Base-by-base conservation (phyloP, 2,888 invertebrate species). In the Carcina quercana region DNA sequence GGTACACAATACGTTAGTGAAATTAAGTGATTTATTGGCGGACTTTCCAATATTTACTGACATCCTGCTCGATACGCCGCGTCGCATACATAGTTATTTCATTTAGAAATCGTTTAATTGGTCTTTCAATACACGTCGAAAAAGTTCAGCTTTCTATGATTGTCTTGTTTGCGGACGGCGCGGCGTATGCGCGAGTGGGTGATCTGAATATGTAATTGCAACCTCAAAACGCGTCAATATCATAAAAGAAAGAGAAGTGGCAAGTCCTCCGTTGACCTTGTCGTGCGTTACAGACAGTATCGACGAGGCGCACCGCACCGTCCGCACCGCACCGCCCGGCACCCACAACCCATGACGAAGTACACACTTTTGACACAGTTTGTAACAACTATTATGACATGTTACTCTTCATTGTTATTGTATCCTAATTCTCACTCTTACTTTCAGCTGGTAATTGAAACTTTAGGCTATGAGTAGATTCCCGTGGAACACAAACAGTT, bases 131-230 rank as follows among this genome's bases (percentile, higher is more conserved):
- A 63, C 79, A 79, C 76, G 76, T 64, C 35, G 63, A 56, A 74
- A 74, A 68, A 69, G 69, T 69, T 50, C 45, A 60, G 54, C 79
- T 80, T 79, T 80, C 80, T 73, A 68, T 59, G 10, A 59, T 52
- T 56, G 24, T 32, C 27, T 30, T 26, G 59, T 61, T 53, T 61
- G 57, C 44, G 55, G 5, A 30, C 22, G 24, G 13, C 53, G 50
- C 49, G 48, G 48, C 43, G 47, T 50, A 55, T 45, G 56, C 43
- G 44, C 51, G 50, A 53, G 54, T 51, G 48, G 52, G 52, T 49
- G 56, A 40, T 50, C 52, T 47, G 60, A 68, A 70, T 69, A 58
- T 63, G 61, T 67, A 70, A 69, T 67, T 62, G 62, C 63, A 69
- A 71, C 67, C 70, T 68, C 63, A 69, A 66, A 69, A 54, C 51